These are phyloP conservation scores for Zeus faber DNA, from an alignment of 2,113 vertebrate species.

Conservation along the genomic window DNA sequence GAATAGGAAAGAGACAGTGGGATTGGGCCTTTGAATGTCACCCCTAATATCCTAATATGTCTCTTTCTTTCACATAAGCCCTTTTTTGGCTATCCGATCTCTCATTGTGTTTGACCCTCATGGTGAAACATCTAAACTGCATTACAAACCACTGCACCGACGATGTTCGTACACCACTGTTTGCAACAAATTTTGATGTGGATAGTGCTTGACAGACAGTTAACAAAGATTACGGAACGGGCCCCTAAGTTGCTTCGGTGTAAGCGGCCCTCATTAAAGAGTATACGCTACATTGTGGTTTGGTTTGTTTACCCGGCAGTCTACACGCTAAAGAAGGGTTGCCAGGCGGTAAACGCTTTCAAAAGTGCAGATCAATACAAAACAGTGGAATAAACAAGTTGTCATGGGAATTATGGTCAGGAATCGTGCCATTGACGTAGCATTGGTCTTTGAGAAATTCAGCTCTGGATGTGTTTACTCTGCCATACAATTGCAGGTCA, in stretches of 20 bases:
- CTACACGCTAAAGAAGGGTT: slow-evolving; percentile 55
- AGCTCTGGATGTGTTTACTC: slow-evolving; percentile 14
- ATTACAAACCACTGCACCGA: slow-evolving; percentile 6
- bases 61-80: background rate
- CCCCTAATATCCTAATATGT: background rate
- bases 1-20: background rate
- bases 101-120: background rate
- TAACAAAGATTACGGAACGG: slow-evolving; percentile 47
- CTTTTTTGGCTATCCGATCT: background rate
- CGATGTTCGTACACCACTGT: slow-evolving; percentile 30
- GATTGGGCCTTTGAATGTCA: background rate
- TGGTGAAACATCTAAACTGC: background rate
- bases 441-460: slow-evolving; percentile 31
- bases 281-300: slow-evolving; percentile 46
- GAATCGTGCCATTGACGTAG: slow-evolving; percentile 48
- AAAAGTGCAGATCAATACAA: slow-evolving; percentile 60
- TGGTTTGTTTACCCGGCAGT: slow-evolving; percentile 56
- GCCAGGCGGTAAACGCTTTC: slow-evolving; percentile 54
- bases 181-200: slow-evolving; percentile 33
- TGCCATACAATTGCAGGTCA: slow-evolving; percentile 21
- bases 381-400: slow-evolving; percentile 56
- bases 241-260: slow-evolving; percentile 28
- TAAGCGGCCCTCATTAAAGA: slow-evolving; percentile 46
- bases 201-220: slow-evolving; percentile 53
- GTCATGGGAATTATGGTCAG: slow-evolving; percentile 48